These are phyloP conservation scores for Antheraea assamensis DNA, from an alignment of 2,888 invertebrate genomes.

Conservation along the genomic window DNA sequence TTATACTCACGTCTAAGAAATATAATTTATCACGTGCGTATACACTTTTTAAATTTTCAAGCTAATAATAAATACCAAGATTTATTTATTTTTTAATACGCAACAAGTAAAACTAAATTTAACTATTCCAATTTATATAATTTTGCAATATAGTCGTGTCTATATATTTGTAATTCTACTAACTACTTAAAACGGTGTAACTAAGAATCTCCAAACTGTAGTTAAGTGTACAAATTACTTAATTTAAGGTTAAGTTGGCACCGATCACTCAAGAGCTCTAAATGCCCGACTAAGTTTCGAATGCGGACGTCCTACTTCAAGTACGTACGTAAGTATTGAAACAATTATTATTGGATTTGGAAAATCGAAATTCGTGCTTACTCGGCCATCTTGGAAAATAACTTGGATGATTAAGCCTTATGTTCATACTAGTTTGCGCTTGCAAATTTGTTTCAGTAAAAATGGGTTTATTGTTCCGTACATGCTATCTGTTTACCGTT, in stretches of 20 bases:
- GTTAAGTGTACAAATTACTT: conserved; percentile 82
- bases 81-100: no score
- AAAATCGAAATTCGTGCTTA: not conserved
- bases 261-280: conserved; percentile 67
- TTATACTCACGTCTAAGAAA: no score
- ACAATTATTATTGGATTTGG: not conserved
- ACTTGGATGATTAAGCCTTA: not conserved
- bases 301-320: conserved; percentile 2
- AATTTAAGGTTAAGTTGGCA: conserved; percentile 77
- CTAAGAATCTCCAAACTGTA: conserved; percentile 80
- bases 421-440: not conserved
- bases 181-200: conserved; percentile 59
- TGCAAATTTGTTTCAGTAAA: no score
- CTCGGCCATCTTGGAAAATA: not conserved
- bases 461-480: no score
- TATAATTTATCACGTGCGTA: no score
- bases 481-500: no score
- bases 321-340: not conserved
- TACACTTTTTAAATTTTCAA: no score
- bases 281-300: conserved; percentile 30
- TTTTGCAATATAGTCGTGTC: conserved; percentile 30
- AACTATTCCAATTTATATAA: not conserved
- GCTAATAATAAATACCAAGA: no score
- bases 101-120: no score
- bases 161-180: conserved; percentile 46